Evolutionary conservation across 2,888 invertebrate species (phyloP), one percentile per base, ranked within the genome.

Genomic region (Drosophila eohydei): DNA sequence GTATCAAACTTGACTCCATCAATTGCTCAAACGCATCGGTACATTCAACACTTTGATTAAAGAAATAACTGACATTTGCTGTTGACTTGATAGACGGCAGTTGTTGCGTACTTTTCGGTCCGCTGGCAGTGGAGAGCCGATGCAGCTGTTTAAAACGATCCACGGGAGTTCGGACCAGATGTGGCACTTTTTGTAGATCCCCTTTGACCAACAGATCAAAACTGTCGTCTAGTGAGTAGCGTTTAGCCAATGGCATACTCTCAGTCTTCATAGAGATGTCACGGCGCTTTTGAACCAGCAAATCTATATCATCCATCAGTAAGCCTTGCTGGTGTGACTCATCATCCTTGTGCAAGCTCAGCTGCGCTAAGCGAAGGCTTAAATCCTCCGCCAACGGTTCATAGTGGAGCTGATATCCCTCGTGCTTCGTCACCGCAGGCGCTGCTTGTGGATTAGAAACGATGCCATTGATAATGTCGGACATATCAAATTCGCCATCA

Each of bases 1-100:
- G 57, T 26, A 40, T 44, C 59, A 80, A 56, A 16, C 93, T 93
- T 61, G 92, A 86, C 61, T 94, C 93, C 72, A 95, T 90, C 4
- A 95, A 94, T 83, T 94, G 93, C 91, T 95, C 95, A 86, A 95
- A 95, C 12, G 94, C 94, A 90, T 95, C 91, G 41, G 93, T 93
- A 51, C 92, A 93, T 2, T 93, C 93, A 75, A 92, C 92, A 76
- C 94, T 81, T 38, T 79, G 79, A 73, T 88, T 72, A 28, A 95
- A 95, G 76, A 95, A 95, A 89, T 93, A 94, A 86, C 94, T 95
- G 85, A 88, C 71, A 71, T 89, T 88, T 1, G 46, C 36, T n/a
- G 66, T 21, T 21, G 69, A 21, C 26, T 55, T n/a, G 2, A 26
- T 5, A 4, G 61, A 12, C 12, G 41, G 21, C 11, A 6, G 16